Base-by-base conservation (phyloP, 2,797 vertebrate genomes). In the Mormyrus proboscirostris region DNA sequence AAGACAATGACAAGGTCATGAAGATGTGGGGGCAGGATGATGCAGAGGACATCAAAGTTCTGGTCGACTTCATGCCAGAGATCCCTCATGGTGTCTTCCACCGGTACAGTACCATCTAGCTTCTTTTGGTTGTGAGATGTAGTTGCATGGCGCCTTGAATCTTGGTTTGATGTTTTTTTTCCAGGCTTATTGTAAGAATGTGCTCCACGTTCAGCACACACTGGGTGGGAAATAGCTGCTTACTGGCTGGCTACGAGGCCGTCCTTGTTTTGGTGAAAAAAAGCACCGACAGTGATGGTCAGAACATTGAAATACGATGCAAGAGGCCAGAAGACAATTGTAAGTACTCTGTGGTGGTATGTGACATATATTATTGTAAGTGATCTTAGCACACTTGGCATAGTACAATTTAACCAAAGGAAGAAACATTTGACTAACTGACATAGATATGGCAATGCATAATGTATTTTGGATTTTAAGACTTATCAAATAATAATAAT, bases 71-170 rank as follows among this genome's bases (percentile, higher is more conserved):
- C 91, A 93, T 95, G 10, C 96, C 95, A 0, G 92, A 95, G 91
- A 94, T 96, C 91, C 95, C 96, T 1, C 93, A 96, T 82, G 93
- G 94, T 6, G 96, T 96, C 90, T 96, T 96, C 91, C 95, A 96
- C 92, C 96, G 96, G 96, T 96, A 92, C 92, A 3, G 62, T n/a
- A 29, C n/a, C 47, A 51, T 29, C 47, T 85, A 29, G n/a, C 83
- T 85, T 51, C 25, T 49, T 49, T 14, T 25, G 44, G 22, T 57
- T 19, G 44, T 50, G 85, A 57, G 22, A 41, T 0, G 14, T 38
- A 55, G 16, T 9, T 86, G 69, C 0, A 2, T 53, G 7, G 51
- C 29, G 0, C 25, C 51, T 22, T 86, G 38, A 10, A 41, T 19
- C 33, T 19, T 2, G 69, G 14, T 76, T 19, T 38, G 14, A 41